Evolutionary conservation across 2,113 vertebrate species (phyloP).

Genomic region (Prietella phreatophila): DNA sequence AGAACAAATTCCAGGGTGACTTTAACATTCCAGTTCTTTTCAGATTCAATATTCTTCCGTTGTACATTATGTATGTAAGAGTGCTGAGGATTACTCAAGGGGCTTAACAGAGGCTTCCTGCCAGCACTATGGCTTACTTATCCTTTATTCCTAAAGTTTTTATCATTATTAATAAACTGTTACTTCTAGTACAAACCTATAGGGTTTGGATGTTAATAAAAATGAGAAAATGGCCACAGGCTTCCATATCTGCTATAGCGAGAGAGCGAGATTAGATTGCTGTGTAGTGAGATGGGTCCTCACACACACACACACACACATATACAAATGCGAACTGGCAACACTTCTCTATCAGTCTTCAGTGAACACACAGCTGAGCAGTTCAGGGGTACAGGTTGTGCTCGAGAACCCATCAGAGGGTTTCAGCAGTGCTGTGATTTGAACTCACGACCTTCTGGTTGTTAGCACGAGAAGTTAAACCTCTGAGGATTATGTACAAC

Average conservation of each 20-base stretch:
- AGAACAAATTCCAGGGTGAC: not conserved
- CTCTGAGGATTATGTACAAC: not conserved
- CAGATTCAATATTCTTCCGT: not conserved
- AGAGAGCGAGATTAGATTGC: not conserved
- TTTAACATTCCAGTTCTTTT: not conserved
- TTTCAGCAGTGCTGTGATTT: not conserved
- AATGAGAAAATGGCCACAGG: not conserved
- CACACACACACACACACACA: conserved; percentile 22
- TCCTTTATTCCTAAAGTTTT: conserved; percentile 5
- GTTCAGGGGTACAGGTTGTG: not conserved
- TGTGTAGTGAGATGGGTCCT: not conserved
- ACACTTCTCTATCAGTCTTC: not conserved
- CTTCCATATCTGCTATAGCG: not conserved
- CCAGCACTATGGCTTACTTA: not conserved
- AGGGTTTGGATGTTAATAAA: not conserved
- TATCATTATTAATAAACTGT: not conserved
- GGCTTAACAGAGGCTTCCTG: not conserved
- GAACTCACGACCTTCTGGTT: not conserved
- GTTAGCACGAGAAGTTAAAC: not conserved
- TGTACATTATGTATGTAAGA: conserved; percentile 1
- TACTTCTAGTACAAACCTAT: not conserved
- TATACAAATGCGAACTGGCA: not conserved
- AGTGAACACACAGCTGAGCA: not conserved
- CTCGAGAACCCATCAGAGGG: not conserved
- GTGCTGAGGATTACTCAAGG: not conserved